Evolutionary conservation across 2,888 invertebrate species (phyloP), one percentile per base, ranked within the genome.

Genomic region (Dasysyrphus albostriatus): DNA sequence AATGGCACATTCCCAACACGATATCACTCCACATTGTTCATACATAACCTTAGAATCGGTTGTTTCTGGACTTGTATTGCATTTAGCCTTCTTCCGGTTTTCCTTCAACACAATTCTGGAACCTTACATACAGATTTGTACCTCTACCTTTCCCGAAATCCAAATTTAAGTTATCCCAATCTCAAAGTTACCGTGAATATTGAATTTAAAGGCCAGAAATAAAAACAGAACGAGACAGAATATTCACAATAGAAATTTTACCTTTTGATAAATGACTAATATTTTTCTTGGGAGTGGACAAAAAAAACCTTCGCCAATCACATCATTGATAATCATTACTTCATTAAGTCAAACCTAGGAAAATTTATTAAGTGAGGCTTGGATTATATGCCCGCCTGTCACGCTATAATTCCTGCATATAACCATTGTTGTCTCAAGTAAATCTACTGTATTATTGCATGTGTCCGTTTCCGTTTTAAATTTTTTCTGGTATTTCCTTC

Each of bases 401-500:
- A 87, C 83, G 87, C 83, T 61, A 79, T 54, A 19, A 72, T 59
- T 58, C 70, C 58, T 37, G 10, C 39, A 24, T 24, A 24, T 24
- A 78, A 61, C 7, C 47, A 74, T 51, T 75, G 80, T 58, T 58
- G 58, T 44, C 72, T 54, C 29, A 34, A 49, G 34, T 56, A 42
- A 34, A 56, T 6, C 19, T 12, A 16, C 7, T 67, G 65, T 44
- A 63, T 58, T 69, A 74, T 78, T 72, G 69, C 69, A 63, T 82
- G 75, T 79, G 82, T 83, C 87, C 83, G 69, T 87, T 83, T 87
- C 87, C 83, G 87, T 87, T 87, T 83, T 75, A 29, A 63, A 75
- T 80, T 75, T 65, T 72, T 84, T 59, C 63, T 47, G 44, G 19
- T 77, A 59, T 74, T 59, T 77, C 63, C 56, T 74, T 78, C 74